Base-by-base conservation (phyloP, 2,113 vertebrate species). In the Anser brachyrhynchus region DNA sequence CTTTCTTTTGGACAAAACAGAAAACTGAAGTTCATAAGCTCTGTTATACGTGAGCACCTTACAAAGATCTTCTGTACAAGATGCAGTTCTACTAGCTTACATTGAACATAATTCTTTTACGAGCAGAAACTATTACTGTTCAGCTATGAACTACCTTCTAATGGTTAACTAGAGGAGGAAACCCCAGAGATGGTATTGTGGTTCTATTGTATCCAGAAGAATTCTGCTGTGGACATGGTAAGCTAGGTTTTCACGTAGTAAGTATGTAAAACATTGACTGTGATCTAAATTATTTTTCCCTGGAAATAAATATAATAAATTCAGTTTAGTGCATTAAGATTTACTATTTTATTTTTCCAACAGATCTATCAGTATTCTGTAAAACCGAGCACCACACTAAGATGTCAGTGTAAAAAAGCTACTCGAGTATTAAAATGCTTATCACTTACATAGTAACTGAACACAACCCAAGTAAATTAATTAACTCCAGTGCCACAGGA, bases 401-500 rank as follows among this genome's bases (percentile, higher is more conserved):
- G 92, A 77, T 62, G 58, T 77, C 84, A 82, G 65, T 62, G 83
- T 82, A 95, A 86, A 89, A 95, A 95, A 85, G 16, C 35, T 9
- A 18, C 25, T 66, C 1, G 28, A 94, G 84, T 81, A 95, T 96
- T 95, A 90, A 96, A 97, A 95, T 12, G 31, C 82, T 93, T 71
- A 39, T 92, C 84, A 86, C 93, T 96, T 92, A 76, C 21, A 61
- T 5, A 77, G 69, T 51, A 76, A 94, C 84, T 64, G 90, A 97
- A 85, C 73, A 83, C 11, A 90, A 55, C 80, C 77, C 86, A 88
- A 86, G 58, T 58, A 84, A 89, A 84, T 33, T 8, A 93, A 94
- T 86, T 96, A 83, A 97, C 70, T 97, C 79, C 69, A 78, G 52
- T 95, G 92, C 80, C 77, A 97, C 65, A 93, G 85, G 96, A 95